Conservation (phyloP, 2,888 invertebrate species). For the Yponomeuta evonymella region DNA sequence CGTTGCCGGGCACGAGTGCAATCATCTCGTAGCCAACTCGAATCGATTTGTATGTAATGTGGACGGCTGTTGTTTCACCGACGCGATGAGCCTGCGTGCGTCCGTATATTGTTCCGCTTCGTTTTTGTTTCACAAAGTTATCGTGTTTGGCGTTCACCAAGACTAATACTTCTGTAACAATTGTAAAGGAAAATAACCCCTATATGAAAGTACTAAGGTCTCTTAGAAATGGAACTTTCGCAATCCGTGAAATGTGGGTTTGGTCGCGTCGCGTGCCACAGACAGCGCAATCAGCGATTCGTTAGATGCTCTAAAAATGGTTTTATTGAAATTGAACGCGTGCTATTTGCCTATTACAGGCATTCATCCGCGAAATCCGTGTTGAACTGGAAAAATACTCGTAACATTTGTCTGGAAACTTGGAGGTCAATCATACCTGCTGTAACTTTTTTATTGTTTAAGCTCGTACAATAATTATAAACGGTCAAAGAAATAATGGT, state of each 20-base stretch:
- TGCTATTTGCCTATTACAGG: slow-evolving; percentile 25
- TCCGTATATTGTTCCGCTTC: slow-evolving; percentile 46
- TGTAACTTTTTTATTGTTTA: neutral
- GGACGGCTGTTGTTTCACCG: slow-evolving; percentile 57
- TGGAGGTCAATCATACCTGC: neutral
- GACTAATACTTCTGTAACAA: slow-evolving; percentile 3
- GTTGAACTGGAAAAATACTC: neutral
- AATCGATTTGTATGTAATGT: slow-evolving; percentile 61
- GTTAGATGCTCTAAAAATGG: slow-evolving; percentile 38
- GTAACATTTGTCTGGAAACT: neutral
- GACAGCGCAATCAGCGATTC: slow-evolving; percentile 53
- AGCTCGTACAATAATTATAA: neutral
- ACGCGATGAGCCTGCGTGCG: slow-evolving; percentile 27
- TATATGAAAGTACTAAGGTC: neutral
- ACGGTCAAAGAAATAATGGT: neutral
- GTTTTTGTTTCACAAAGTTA: slow-evolving; percentile 34
- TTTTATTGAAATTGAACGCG: slow-evolving; percentile 43
- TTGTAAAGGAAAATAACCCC: neutral
- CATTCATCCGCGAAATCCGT: slow-evolving; percentile 6
- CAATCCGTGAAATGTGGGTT: slow-evolving; percentile 10
- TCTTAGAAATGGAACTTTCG: neutral
- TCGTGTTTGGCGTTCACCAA: slow-evolving; percentile 6
- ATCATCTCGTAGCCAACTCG: slow-evolving; percentile 40
- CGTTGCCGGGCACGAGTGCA: slow-evolving; percentile 32
- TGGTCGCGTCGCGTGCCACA: slow-evolving; percentile 48